These are phyloP conservation scores for Arrhamphus sclerolepis DNA, from an alignment of 2,797 vertebrate species.

Conservation along the genomic window DNA sequence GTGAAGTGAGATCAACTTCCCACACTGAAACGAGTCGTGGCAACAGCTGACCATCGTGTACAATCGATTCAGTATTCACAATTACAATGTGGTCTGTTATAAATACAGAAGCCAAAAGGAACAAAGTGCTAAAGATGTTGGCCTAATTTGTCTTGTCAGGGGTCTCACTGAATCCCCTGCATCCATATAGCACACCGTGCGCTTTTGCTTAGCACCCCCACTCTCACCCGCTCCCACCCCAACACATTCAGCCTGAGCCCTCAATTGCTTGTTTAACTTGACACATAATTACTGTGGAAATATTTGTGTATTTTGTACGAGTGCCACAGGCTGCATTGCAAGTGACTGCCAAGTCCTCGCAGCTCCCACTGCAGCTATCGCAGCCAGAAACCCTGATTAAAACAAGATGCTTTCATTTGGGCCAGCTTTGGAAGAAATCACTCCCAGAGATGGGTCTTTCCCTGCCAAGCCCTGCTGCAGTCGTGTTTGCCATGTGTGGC, in stretches of 20 bases:
- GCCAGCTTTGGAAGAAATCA: slow-evolving; percentile 83
- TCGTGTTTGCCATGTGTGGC: slow-evolving; percentile 74
- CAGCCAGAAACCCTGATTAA: slow-evolving; percentile 87
- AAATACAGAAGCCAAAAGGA: slow-evolving; percentile 61
- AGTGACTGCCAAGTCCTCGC: slow-evolving; percentile 82
- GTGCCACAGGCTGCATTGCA: slow-evolving; percentile 80
- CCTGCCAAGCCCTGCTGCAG: slow-evolving; percentile 79
- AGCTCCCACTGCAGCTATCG: slow-evolving; percentile 80
- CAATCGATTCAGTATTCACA: slow-evolving; percentile 70
- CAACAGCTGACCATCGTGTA: slow-evolving; percentile 76
- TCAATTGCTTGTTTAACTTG: slow-evolving; percentile 87
- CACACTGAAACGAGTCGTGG: slow-evolving; percentile 75
- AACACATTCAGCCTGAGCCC: slow-evolving; percentile 78
- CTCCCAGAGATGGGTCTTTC: slow-evolving; percentile 78
- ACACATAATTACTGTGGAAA: slow-evolving; percentile 88
- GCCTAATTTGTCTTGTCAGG: slow-evolving; percentile 82
- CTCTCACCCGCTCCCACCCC: slow-evolving; percentile 21
- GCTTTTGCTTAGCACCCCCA: slow-evolving; percentile 56
- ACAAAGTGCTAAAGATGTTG: slow-evolving; percentile 63
- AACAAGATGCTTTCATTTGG: slow-evolving; percentile 86
- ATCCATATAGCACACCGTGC: slow-evolving; percentile 66
- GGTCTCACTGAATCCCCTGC: slow-evolving; percentile 71
- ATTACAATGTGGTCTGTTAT: slow-evolving; percentile 72
- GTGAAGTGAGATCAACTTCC: slow-evolving; percentile 69
- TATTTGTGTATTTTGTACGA: slow-evolving; percentile 88